Base-by-base conservation (phyloP, 1,140 invertebrate species). In the Aphaenogaster floridana region DNA sequence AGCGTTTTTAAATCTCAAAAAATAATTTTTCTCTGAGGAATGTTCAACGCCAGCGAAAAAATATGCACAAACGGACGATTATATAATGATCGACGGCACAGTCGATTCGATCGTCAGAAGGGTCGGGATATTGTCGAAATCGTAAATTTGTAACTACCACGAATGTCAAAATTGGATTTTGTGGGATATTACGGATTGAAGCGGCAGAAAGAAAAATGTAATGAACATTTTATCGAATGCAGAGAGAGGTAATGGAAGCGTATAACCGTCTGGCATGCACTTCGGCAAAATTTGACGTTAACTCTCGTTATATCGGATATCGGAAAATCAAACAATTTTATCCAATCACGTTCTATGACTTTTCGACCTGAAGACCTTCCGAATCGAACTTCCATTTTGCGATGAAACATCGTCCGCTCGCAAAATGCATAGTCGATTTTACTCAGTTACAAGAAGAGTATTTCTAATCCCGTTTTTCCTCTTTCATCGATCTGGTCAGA, bases 281-380 rank as follows among this genome's bases (percentile, higher is more conserved):
- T 72, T 52, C 52, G 66, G 50, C 11, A 59, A 83, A 83, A 83
- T 83, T 83, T 34, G 68, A 74, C 80, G 80, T 74, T 83, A 83
- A 83, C 80, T 83, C 80, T 54, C 68, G 68, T 74, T 83, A 83
- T 59, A 83, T 83, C 80, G 80, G 80, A 74, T 83, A 83, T 83
- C 80, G 80, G 80, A 74, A 83, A 83, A 83, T 83, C 80, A 83
- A 83, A 83, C 80, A 83, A 74, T 83, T 83, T 83, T 83, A 83
- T 83, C 68, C 80, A 83, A 83, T 83, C 68, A 61, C 52, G 52
- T 21, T 74, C 80, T 72, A 83, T 74, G 80, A 83, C 80, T 83
- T 83, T 61, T 59, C 80, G 80, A 74, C 80, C 54, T 59, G 80
- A 83, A 83, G 80, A 74, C 68, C 68, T 48, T 74, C 68, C 68